Evolutionary conservation across 2,113 vertebrate genomes (phyloP).

Genomic region (Greenwoodochromis staneri): DNA sequence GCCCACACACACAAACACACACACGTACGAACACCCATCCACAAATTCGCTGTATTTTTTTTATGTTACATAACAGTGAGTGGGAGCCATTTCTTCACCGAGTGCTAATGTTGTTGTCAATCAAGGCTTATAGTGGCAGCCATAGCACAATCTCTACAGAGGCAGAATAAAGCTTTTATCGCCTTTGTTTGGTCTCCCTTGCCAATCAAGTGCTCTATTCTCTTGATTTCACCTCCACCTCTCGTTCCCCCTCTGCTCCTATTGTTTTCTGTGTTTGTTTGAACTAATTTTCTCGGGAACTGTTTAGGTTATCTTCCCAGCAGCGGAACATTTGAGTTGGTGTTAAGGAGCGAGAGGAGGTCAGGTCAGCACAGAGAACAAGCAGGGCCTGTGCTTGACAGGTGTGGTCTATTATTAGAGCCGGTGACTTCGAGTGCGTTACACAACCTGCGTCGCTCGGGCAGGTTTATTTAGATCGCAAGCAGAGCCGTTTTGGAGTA

Average conservation of each 20-base stretch:
- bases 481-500: slow-evolving; percentile 27
- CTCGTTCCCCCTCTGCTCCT: background rate
- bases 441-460: slow-evolving; percentile 55
- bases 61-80: slow-evolving; percentile 62
- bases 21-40: slow-evolving; percentile 6
- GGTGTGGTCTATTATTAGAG: slow-evolving; percentile 67
- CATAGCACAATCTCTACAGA: slow-evolving; percentile 51
- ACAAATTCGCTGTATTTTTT: slow-evolving; percentile 34
- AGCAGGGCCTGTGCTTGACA: slow-evolving; percentile 66
- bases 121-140: slow-evolving; percentile 59
- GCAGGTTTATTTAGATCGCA: slow-evolving; percentile 54
- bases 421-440: slow-evolving; percentile 56
- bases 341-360: slow-evolving; percentile 40
- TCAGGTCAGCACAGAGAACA: slow-evolving; percentile 49
- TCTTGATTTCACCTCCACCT: slow-evolving; percentile 20
- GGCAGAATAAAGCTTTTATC: slow-evolving; percentile 55
- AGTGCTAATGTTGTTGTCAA: slow-evolving; percentile 66
- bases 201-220: slow-evolving; percentile 24
- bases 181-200: slow-evolving; percentile 40
- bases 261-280: slow-evolving; percentile 8
- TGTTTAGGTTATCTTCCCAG: slow-evolving; percentile 32
- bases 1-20: background rate
- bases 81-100: slow-evolving; percentile 59
- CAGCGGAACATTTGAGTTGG: slow-evolving; percentile 43
- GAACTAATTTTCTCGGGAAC: slow-evolving; percentile 27